Evolutionary conservation across 2,888 invertebrate species (phyloP), one percentile per base, ranked within the genome.

Genomic region (Shargacucullia verbasci): DNA sequence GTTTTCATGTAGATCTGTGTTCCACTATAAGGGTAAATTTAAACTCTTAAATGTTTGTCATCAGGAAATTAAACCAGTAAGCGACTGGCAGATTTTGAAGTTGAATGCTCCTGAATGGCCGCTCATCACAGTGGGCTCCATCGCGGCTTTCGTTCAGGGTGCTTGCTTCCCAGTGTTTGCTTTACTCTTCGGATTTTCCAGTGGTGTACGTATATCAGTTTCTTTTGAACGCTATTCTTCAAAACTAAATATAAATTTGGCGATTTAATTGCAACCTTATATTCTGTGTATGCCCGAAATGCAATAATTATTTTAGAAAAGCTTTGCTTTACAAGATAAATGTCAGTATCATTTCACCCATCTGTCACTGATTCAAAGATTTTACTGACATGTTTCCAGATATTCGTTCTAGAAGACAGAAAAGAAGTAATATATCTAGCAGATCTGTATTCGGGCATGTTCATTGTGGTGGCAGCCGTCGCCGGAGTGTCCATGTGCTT

Each of bases 141-240:
- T 96, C 2, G 95, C 96, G 1, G 95, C 96, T 0, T 91, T 95
- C 25, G 79, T 95, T 2, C 95, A 96, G 53, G 97, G 97, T 8
- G 94, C 95, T 0, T 95, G 95, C 53, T 95, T 96, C 73, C 96
- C 96, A 3, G 93, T 94, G 0, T 96, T 96, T 78, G 96, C 96
- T 0, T 85, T 96, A n/a, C 90, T 97, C 0, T 96, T 96, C 76
- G 96, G 96, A 43, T 95, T 95, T 77, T 95, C 96, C 7, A 94
- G 95, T 73, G 95, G 95, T 64, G 95, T 95, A 84, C 29, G 9
- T 29, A 29, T 6, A 8, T 8, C 1, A 29, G 4, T 29, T 9
- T 29, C 9, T 6, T 29, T 29, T 9, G n/a, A n/a, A n/a, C n/a
- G n/a, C n/a, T 20, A 29, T 29, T 29, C 29, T 29, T 29, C 1